phyloP scores from a whole-genome alignment of 1,140 invertebrate genomes.

The Anastrepha obliqua region DNA sequence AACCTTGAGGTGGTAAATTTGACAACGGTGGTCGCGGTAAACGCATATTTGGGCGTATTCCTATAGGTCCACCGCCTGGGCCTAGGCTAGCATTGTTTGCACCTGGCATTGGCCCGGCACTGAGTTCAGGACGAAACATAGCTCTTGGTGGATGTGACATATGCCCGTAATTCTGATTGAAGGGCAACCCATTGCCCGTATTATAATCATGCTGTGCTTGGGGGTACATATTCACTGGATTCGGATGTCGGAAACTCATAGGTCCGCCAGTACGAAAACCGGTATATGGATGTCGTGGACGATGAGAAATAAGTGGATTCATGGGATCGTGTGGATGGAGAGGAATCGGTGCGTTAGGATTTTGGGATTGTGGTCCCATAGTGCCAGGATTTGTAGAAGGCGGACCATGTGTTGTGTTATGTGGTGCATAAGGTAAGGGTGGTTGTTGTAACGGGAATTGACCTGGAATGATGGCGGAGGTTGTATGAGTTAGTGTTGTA shows the following conservation, averaged over 20 bases:
- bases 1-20: conserved; percentile 65
- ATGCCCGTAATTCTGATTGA: conserved; percentile 50
- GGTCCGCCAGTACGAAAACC: conserved; percentile 52
- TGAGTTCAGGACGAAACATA: conserved; percentile 56
- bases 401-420: conserved; percentile 54
- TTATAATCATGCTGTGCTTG: conserved; percentile 56
- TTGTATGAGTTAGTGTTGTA: conserved; percentile 62
- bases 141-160: conserved; percentile 28
- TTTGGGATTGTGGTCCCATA: conserved; percentile 13
- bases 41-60: conserved; percentile 63
- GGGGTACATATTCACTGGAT: conserved; percentile 52
- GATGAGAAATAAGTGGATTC: conserved; percentile 61
- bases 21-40: conserved; percentile 68
- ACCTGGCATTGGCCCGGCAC: conserved; percentile 59
- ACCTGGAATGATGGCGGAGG: conserved; percentile 63
- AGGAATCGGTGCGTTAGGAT: conserved; percentile 56
- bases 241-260: conserved; percentile 56
- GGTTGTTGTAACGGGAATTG: conserved; percentile 64
- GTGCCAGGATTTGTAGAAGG: conserved; percentile 51
- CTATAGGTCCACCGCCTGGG: conserved; percentile 53
- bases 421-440: conserved; percentile 61
- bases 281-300: conserved; percentile 55
- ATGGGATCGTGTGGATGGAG: conserved; percentile 65
- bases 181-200: conserved; percentile 43
- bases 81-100: neutral